Conservation (phyloP, 2,888 invertebrate genomes). For the Coenonympha glycerion region DNA sequence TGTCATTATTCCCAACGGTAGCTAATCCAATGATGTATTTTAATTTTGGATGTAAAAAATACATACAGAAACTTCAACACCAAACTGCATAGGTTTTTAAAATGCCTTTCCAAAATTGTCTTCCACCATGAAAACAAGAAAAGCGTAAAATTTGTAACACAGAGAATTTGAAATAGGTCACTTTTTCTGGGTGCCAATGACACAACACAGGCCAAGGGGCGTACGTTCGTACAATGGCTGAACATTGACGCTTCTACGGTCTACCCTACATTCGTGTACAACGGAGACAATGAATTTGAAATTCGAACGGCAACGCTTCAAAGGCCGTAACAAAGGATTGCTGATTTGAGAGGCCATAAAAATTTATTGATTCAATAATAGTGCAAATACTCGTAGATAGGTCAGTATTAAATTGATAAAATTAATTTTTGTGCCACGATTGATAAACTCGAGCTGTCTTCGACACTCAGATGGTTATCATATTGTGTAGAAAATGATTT, state of each 20-base stretch:
- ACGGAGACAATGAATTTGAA: constrained; percentile 32
- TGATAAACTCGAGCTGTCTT: too few species aligned
- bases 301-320: constrained; percentile 13
- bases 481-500: too few species aligned
- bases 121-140: not conserved
- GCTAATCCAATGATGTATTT: too few species aligned
- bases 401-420: not conserved
- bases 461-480: too few species aligned
- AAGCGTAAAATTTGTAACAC: too few species aligned
- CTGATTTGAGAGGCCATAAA: constrained; percentile 8
- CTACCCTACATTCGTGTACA: constrained; percentile 45
- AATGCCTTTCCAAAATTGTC: too few species aligned
- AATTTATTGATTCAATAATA: constrained; percentile 1
- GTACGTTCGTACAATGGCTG: constrained; percentile 55
- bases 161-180: constrained; percentile 2
- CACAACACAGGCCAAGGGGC: constrained; percentile 42
- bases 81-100: too few species aligned
- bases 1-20: too few species aligned
- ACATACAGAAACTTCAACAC: too few species aligned
- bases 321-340: constrained; percentile 10
- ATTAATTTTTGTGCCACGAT: too few species aligned
- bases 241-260: constrained; percentile 59
- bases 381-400: not conserved
- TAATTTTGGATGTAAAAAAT: too few species aligned
- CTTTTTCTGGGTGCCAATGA: not conserved